Base-by-base conservation (phyloP, 2,888 invertebrate genomes). In the Nebria brevicollis region DNA sequence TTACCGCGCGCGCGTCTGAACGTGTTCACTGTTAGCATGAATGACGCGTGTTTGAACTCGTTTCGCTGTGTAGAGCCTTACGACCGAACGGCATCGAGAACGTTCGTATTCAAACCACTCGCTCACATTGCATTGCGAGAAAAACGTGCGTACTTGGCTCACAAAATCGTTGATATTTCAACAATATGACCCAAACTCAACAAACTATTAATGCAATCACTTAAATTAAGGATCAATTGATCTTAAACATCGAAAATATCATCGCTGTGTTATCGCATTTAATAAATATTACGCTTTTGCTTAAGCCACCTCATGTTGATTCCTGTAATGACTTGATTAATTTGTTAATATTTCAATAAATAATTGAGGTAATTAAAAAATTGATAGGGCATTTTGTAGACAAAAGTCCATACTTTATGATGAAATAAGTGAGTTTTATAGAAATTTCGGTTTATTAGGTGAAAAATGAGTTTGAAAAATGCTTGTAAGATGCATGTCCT, bases 121-220 rank as follows among this genome's bases (percentile, higher is more conserved):
- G 54, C 54, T 54, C 54, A 54, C 54, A 54, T 54, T 54, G 54
- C 54, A 54, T 68, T 26, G 68, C 26, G 25, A 25, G 20, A 26
- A 68, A 68, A 68, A 20, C 68, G 68, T 68, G 68, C 68, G 68
- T 68, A 25, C 68, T 25, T 20, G 20, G 20, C 26, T 20, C n/a
- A 68, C 26, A 68, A 25, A 25, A 25, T 68, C 26, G 26, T 13
- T 25, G 26, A 68, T 68, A 68, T 68, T 26, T 68, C 68, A 68
- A 68, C 20, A 68, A 68, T 26, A 13, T 20, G 25, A 15, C 20
- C 68, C 15, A 15, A 20, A 20, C 10, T 20, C 15, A 15, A 11
- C 13, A 68, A 66, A 54, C 54, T 7, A 54, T 54, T 54, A 8
- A 2, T 54, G 1, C 54, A 2, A 54, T 54, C 13, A 54, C 11